phyloP scores from a whole-genome alignment of 92 coral and sea anemone species.

The Palythoa grandiflora region DNA sequence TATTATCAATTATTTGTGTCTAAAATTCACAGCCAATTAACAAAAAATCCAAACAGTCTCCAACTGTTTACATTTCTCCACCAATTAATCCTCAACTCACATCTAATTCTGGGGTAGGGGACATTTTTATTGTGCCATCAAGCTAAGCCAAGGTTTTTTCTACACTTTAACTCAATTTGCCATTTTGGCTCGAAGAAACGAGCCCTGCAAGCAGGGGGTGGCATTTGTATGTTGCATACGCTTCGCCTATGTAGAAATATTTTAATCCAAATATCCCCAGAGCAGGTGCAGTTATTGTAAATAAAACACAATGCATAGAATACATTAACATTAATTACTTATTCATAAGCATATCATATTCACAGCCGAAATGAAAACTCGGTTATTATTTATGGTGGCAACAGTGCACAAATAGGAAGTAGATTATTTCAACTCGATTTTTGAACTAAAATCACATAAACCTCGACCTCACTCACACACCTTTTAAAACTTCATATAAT shows the following conservation, averaged over 20 bases:
- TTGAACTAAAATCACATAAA: conserved; percentile 4
- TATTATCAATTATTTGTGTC: conserved; percentile 76
- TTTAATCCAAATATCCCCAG: conserved; percentile 23
- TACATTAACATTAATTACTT: conserved; percentile 66
- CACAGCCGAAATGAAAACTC: conserved; percentile 24
- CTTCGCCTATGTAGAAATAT: conserved; percentile 29
- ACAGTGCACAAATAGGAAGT: conserved; percentile 16
- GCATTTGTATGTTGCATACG: not conserved
- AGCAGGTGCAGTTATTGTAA: conserved; percentile 43
- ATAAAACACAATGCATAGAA: conserved; percentile 45
- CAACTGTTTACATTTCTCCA: conserved; percentile 64
- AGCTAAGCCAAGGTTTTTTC: not conserved
- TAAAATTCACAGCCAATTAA: conserved; percentile 81
- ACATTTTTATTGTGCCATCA: not conserved
- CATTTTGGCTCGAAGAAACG: conserved; percentile 30
- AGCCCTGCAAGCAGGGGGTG: conserved; percentile 31
- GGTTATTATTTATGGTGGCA: conserved; percentile 19
- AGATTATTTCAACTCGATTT: conserved; percentile 7
- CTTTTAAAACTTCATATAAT: too few species aligned
- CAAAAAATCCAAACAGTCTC: conserved; percentile 73
- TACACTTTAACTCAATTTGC: not conserved
- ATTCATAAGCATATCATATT: conserved; percentile 47
- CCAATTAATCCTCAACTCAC: conserved; percentile 70
- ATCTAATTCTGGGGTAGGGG: conserved; percentile 1
- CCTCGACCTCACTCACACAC: not conserved